Percentiles rank a stretch among this genome's conserved stretches.
phyloP scores from a whole-genome alignment of 1,140 invertebrate species.

The Zaprionus nigranus region DNA sequence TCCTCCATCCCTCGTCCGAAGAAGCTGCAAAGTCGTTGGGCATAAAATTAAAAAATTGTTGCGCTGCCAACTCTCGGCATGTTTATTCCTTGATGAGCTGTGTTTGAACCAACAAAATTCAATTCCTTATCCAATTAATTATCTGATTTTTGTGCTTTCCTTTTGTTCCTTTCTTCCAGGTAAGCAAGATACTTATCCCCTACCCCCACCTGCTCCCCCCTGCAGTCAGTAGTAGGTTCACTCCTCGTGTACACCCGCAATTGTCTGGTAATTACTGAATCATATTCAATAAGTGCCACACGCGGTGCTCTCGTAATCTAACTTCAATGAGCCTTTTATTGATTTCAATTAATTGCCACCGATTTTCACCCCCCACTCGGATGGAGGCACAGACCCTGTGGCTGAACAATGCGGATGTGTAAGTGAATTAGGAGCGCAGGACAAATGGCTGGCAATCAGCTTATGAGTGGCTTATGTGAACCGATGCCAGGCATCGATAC shows the following conservation, averaged over 20 bases:
- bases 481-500: conserved; percentile 63
- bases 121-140: conserved; percentile 47
- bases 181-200: background rate
- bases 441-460: conserved; percentile 76
- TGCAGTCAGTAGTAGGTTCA: background rate
- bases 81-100: conserved; percentile 13
- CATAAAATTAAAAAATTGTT: conserved; percentile 75
- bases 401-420: conserved; percentile 45
- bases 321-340: conserved; percentile 58
- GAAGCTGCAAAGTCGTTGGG: conserved; percentile 67
- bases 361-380: conserved; percentile 22
- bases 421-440: conserved; percentile 66
- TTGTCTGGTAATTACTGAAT: conserved; percentile 43
- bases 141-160: conserved; percentile 19
- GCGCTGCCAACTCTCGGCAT: conserved; percentile 38
- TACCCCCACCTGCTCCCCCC: too few relatives aligned
- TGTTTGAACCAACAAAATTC: background rate
- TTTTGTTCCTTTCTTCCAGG: conserved; percentile 30
- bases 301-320: conserved; percentile 54
- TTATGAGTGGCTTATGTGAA: conserved; percentile 74
- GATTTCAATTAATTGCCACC: conserved; percentile 75
- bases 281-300: conserved; percentile 39
- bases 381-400: background rate
- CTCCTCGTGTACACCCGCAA: background rate
- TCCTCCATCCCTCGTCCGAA: background rate